These are phyloP conservation scores for Leptopterna dolabrata DNA, from an alignment of 2,888 invertebrate species.

Conservation along the genomic window DNA sequence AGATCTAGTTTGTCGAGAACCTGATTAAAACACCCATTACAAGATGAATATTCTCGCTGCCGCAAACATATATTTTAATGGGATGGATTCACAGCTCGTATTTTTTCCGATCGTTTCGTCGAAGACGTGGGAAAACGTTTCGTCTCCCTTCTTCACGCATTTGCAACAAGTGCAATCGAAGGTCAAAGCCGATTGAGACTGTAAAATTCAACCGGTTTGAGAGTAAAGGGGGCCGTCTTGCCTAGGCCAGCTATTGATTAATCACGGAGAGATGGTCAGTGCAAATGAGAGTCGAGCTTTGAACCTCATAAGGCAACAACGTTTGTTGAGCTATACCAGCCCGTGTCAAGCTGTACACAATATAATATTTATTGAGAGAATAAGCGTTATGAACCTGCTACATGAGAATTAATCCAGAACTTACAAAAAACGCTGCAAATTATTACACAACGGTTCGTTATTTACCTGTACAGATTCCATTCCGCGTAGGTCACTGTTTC, in stretches of 20 bases:
- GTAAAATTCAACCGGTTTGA: conserved; percentile 39
- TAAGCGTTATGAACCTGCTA: neutral
- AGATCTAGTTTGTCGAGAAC: neutral
- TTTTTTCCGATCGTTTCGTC: neutral
- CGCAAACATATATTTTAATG: neutral
- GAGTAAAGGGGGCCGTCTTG: neutral
- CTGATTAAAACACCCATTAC: conserved; percentile 3
- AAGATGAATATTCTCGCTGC: conserved; percentile 2
- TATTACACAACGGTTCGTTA: too few species aligned
- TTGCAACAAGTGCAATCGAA: conserved; percentile 30
- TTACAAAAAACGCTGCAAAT: too few species aligned
- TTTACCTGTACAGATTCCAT: too few species aligned
- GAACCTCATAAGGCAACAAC: neutral
- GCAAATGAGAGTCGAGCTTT: neutral
- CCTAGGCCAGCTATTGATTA: neutral
- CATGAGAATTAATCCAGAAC: too few species aligned
- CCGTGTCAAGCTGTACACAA: neutral
- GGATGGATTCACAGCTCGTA: neutral
- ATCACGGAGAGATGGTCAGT: neutral
- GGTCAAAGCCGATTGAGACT: conserved; percentile 25
- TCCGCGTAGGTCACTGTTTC: too few species aligned
- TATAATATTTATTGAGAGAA: neutral
- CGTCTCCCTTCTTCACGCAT: conserved; percentile 22
- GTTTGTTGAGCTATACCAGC: neutral
- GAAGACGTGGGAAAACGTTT: conserved; percentile 42